Percentiles rank a stretch among this genome's conserved stretches.
phyloP scores from a whole-genome alignment of 2,888 invertebrate genomes.

The Cloeon dipterum region DNA sequence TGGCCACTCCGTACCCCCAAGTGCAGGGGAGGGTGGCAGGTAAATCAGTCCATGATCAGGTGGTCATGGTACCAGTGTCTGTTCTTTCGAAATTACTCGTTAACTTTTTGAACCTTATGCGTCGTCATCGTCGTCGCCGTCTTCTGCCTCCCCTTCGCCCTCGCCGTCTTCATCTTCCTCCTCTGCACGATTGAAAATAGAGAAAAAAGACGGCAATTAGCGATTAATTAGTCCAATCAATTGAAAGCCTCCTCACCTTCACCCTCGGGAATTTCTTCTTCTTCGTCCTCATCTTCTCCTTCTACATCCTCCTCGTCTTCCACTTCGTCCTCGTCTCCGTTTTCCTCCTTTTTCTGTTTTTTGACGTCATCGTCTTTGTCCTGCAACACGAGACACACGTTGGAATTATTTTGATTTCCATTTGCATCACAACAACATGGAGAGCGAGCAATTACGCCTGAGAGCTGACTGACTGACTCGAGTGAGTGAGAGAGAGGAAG shows the following conservation, averaged over 20 bases:
- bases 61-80: conserved; percentile 5
- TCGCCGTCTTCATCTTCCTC: conserved; percentile 36
- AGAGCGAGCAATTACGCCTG: no score
- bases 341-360: conserved; percentile 60
- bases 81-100: conserved; percentile 3
- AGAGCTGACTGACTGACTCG: no score
- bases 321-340: conserved; percentile 45
- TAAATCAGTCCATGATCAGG: conserved; percentile 6
- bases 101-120: conserved; percentile 14
- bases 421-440: no score
- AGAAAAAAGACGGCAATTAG: not conserved
- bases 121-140: conserved; percentile 33
- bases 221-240: not conserved
- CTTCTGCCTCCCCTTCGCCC: conserved; percentile 36
- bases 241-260: not conserved
- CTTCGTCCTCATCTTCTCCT: conserved; percentile 35
- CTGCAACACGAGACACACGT: conserved; percentile 21
- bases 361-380: conserved; percentile 51
- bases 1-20: conserved; percentile 6
- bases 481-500: no score
- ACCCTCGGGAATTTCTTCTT: conserved; percentile 19
- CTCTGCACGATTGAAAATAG: conserved; percentile 4
- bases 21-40: conserved; percentile 5
- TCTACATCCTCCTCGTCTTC: conserved; percentile 35
- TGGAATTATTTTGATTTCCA: no score